phyloP scores from a whole-genome alignment of 2,888 invertebrate species.

The Thereva nobilitata region DNA sequence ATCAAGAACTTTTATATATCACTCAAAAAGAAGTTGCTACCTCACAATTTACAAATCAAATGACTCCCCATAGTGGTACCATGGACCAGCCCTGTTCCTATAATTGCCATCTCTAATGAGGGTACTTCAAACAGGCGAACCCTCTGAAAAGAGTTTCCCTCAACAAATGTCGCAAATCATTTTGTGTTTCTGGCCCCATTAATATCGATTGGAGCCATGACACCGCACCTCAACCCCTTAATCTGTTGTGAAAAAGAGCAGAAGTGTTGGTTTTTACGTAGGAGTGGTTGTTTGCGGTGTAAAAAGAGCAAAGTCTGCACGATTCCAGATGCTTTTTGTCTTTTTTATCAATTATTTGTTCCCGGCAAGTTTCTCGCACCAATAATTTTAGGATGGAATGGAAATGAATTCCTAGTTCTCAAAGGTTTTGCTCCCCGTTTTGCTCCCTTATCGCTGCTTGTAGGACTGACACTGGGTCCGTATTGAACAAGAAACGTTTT shows the following conservation, averaged over 20 bases:
- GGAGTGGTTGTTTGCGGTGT: constrained; percentile 8
- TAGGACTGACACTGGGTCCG: constrained; percentile 2
- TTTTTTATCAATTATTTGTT: constrained; percentile 32
- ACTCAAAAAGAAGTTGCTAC: constrained; percentile 4
- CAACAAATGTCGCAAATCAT: constrained; percentile 31
- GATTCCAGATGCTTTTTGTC: constrained; percentile 29
- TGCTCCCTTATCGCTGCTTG: constrained; percentile 13
- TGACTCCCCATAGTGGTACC: background rate
- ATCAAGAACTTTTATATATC: constrained; percentile 21
- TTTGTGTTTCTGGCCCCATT: constrained; percentile 12
- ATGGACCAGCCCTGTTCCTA: constrained; percentile 7
- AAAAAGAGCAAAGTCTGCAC: constrained; percentile 32
- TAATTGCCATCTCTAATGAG: constrained; percentile 30
- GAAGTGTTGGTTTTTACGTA: background rate
- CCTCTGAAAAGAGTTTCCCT: constrained; percentile 6
- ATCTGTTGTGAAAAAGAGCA: constrained; percentile 3
- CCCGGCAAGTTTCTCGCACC: constrained; percentile 28
- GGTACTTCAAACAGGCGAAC: constrained; percentile 18
- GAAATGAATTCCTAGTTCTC: constrained; percentile 18
- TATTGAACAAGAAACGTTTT: constrained; percentile 24
- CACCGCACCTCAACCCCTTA: constrained; percentile 4
- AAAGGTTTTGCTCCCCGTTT: constrained; percentile 24
- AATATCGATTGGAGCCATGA: constrained; percentile 23
- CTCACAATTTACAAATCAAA: constrained; percentile 25
- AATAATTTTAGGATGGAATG: constrained; percentile 23